Evolutionary conservation across 2,113 vertebrate genomes (phyloP).

Genomic region (Halichoeres trimaculatus): DNA sequence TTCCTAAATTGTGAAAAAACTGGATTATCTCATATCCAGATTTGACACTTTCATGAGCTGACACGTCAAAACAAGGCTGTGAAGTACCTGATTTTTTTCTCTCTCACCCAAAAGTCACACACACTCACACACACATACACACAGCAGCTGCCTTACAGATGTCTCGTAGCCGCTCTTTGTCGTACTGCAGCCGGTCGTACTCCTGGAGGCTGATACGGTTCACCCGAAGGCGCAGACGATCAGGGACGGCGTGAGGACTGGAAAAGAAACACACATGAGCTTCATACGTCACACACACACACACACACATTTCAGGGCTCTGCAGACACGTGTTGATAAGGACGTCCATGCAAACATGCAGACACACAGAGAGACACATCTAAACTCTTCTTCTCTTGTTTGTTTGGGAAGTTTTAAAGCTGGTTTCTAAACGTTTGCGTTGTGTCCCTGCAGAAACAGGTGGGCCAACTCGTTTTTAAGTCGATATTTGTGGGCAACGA

Average conservation of each 20-base stretch:
- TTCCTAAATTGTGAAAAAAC: no score
- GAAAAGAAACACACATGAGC: slow-evolving; percentile 38
- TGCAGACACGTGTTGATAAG: slow-evolving; percentile 9
- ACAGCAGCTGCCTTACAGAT: slow-evolving; percentile 94
- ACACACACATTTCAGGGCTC: slow-evolving; percentile 35
- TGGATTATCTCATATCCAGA: no score
- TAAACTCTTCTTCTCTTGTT: neutral
- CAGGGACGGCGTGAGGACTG: slow-evolving; percentile 94
- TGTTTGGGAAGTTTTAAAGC: neutral
- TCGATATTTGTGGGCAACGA: slow-evolving; percentile 20
- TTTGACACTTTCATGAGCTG: no score
- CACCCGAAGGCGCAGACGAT: slow-evolving; percentile 94
- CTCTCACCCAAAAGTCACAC: no score
- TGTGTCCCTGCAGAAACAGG: neutral
- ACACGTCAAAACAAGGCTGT: no score
- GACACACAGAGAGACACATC: slow-evolving; percentile 29
- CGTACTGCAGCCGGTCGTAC: slow-evolving; percentile 94
- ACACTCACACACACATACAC: no score
- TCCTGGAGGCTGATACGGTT: slow-evolving; percentile 95
- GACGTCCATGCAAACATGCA: slow-evolving; percentile 22
- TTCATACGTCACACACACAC: neutral
- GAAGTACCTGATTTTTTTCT: no score
- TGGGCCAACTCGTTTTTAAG: neutral
- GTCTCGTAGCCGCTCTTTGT: slow-evolving; percentile 96
- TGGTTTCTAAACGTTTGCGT: neutral